Evolutionary conservation across 2,113 vertebrate genomes (phyloP).

Genomic region (Labrus mixtus): DNA sequence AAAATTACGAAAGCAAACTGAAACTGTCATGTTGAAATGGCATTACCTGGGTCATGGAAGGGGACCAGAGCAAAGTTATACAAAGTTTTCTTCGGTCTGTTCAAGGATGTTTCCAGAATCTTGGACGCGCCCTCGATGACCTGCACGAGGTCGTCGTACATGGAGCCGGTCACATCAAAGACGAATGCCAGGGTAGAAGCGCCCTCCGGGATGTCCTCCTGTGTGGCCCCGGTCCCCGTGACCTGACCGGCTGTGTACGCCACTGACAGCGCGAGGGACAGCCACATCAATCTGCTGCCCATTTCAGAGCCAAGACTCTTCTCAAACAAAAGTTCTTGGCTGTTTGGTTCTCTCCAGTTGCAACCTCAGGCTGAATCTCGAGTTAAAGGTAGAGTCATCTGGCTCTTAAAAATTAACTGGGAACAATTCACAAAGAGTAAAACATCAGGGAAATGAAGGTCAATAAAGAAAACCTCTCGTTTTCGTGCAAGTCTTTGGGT

Average conservation of each 20-base stretch:
- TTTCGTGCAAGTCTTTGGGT: background rate
- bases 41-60: constrained; percentile 97
- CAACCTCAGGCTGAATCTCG: constrained; percentile 50
- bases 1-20: too few species aligned
- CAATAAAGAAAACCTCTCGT: background rate
- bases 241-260: constrained; percentile 78
- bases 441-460: background rate
- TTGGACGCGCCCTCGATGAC: constrained; percentile 98
- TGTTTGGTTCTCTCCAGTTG: constrained; percentile 17
- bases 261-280: constrained; percentile 70
- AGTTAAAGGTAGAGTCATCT: constrained; percentile 57
- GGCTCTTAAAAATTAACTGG: constrained; percentile 33
- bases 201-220: constrained; percentile 89
- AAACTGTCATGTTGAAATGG: background rate
- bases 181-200: constrained; percentile 97
- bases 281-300: constrained; percentile 61
- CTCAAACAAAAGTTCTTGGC: constrained; percentile 30
- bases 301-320: constrained; percentile 65
- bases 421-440: constrained; percentile 14
- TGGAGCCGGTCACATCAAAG: constrained; percentile 99
- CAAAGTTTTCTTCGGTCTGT: constrained; percentile 91
- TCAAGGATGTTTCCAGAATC: constrained; percentile 96
- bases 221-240: constrained; percentile 44
- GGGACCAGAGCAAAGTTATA: constrained; percentile 97
- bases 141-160: constrained; percentile 98